A percentile compares a stretch with the other conserved stretches of the same genome.
Conservation (phyloP, 1,140 invertebrate genomes). For the Trichonephila clavata region DNA sequence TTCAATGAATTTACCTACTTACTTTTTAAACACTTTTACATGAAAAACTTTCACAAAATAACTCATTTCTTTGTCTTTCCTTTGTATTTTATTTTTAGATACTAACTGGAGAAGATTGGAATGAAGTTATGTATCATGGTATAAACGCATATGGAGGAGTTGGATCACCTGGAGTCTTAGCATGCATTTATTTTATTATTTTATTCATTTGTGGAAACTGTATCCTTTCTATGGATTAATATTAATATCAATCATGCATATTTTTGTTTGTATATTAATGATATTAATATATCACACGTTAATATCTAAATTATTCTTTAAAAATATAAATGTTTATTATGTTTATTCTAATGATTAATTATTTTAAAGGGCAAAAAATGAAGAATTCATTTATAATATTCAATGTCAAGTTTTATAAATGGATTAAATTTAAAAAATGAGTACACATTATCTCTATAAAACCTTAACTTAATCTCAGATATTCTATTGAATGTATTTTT, state of each 20-base stretch:
- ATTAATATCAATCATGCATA: not conserved
- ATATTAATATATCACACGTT: not conserved
- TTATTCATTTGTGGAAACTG: conserved; percentile 99
- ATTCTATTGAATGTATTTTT: conserved; percentile 99
- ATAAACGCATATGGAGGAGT: conserved; percentile 98
- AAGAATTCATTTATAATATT: not conserved
- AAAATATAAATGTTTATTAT: not conserved
- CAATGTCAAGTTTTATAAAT: too few species aligned
- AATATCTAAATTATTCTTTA: not conserved
- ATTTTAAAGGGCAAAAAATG: not conserved
- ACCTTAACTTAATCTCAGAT: conserved; percentile 81
- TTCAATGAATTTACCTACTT: too few species aligned
- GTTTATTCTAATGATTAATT: not conserved
- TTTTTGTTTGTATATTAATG: too few species aligned
- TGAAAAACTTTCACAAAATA: too few species aligned
- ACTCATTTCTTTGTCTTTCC: too few species aligned
- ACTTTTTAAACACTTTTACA: too few species aligned
- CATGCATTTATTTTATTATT: conserved; percentile 99
- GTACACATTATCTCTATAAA: not conserved
- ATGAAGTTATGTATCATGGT: conserved; percentile 99
- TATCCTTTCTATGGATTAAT: conserved; percentile 83
- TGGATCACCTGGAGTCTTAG: conserved; percentile 90
- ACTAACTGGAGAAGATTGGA: conserved; percentile 99
- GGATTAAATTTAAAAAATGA: not conserved
- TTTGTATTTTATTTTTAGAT: conserved; percentile 86